Base-by-base conservation (phyloP, 2,888 invertebrate genomes). In the Stenoptilia bipunctidactyla region DNA sequence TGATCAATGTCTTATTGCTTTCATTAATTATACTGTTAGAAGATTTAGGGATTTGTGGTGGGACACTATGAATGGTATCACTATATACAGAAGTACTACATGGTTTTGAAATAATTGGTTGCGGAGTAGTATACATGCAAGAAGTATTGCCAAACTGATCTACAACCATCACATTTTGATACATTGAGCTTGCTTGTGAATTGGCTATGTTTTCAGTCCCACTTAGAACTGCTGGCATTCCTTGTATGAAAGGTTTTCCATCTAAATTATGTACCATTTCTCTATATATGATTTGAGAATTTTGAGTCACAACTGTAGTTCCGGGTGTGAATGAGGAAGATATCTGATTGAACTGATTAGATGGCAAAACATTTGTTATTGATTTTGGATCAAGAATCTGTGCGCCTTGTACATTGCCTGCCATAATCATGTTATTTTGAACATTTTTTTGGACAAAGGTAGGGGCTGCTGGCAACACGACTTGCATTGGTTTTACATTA, bases 161-260 rank as follows among this genome's bases (percentile, higher is more conserved):
- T 12, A 83, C 66, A 6, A 84, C 73, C 82, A 84, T 80, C 15
- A 84, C 66, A 65, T 83, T 84, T 45, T 82, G 83, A 54, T 82
- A 83, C 64, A 82, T 56, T 2, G 82, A 71, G 47, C 66, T 71
- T 25, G 67, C 61, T 50, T 76, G 77, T 36, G 76, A 58, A 57
- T 72, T 76, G 36, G 72, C 56, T 34, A 73, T 59, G 57, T 71
- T 77, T 38, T 77, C 73, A 44, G 68, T 68, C 33, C 62, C 56
- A 36, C 67, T 53, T 1, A 76, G 59, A 0, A 72, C 64, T 33
- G 74, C 53, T 13, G 79, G 77, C 51, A 80, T 66, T 45, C 61
- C 70, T 36, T 79, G 66, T 43, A 80, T 63, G 45, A 75, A 80
- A 10, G 71, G 67, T 49, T 83, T 83, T 13, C 76, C 79, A 51